phyloP scores from a whole-genome alignment of 2,888 invertebrate genomes.

The Melieria crassipennis region DNA sequence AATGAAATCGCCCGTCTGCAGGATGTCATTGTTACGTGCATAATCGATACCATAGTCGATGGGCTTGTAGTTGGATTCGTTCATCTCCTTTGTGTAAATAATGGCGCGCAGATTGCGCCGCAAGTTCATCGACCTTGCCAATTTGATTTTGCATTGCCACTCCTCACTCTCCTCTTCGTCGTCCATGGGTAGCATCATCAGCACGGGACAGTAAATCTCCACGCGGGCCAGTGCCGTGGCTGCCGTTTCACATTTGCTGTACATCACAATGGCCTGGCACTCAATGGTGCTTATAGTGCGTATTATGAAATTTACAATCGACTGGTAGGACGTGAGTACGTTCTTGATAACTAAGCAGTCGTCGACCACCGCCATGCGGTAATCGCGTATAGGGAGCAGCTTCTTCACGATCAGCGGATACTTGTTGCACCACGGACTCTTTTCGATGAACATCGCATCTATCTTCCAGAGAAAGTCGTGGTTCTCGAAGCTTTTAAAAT shows the following conservation, averaged over 20 bases:
- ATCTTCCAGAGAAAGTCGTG: conserved; percentile 57
- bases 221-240: conserved; percentile 54
- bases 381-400: conserved; percentile 56
- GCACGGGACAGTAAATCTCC: conserved; percentile 64
- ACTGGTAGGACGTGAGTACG: conserved; percentile 51
- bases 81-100: conserved; percentile 52
- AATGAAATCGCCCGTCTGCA: conserved; percentile 61
- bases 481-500: conserved; percentile 60
- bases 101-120: conserved; percentile 56
- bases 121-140: conserved; percentile 53
- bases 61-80: conserved; percentile 47
- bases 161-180: conserved; percentile 43
- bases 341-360: conserved; percentile 48
- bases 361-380: conserved; percentile 49
- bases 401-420: conserved; percentile 63
- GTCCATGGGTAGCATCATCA: conserved; percentile 53
- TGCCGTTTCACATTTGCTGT: conserved; percentile 52
- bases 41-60: conserved; percentile 59
- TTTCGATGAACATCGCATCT: conserved; percentile 62
- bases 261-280: conserved; percentile 60
- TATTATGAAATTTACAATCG: conserved; percentile 60
- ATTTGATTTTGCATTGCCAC: conserved; percentile 44
- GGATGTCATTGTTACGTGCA: conserved; percentile 50
- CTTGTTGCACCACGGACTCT: conserved; percentile 59
- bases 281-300: conserved; percentile 59